Percentiles rank a stretch among this genome's conserved stretches.
phyloP scores from a whole-genome alignment of 2,888 invertebrate species.

The Amorpha juglandis region DNA sequence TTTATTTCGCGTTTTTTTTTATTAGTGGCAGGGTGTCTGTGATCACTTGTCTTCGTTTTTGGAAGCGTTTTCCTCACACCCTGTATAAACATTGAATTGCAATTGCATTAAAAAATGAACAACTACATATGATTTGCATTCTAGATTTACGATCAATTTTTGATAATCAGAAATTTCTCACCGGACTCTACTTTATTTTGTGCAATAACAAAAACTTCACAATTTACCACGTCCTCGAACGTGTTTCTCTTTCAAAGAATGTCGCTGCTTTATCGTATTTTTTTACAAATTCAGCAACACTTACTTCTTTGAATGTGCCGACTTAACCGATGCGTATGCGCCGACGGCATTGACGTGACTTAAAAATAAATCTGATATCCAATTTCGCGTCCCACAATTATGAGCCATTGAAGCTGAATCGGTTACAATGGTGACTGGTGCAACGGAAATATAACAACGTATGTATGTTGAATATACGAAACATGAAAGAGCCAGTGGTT shows the following conservation, averaged over 20 bases:
- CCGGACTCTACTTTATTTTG: neutral
- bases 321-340: conserved; percentile 17
- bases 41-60: too few relatives aligned
- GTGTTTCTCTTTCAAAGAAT: neutral
- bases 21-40: too few relatives aligned
- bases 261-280: conserved; percentile 6
- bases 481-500: conserved; percentile 20
- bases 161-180: neutral
- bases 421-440: conserved; percentile 6
- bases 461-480: conserved; percentile 21
- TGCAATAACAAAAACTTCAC: neutral
- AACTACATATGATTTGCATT: too few relatives aligned
- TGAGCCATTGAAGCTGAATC: conserved; percentile 19
- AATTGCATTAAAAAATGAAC: too few relatives aligned
- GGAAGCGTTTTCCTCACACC: too few relatives aligned
- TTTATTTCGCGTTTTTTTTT: too few relatives aligned
- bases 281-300: conserved; percentile 3
- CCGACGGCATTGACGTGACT: conserved; percentile 16
- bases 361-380: conserved; percentile 17
- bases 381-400: conserved; percentile 24
- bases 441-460: conserved; percentile 2
- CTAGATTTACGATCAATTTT: too few relatives aligned
- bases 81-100: too few relatives aligned
- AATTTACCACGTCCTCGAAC: neutral
- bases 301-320: conserved; percentile 9